Percentiles rank a stretch among this genome's conserved stretches.
Conservation (phyloP, 2,888 invertebrate genomes). For the Eucera pruinosa region DNA sequence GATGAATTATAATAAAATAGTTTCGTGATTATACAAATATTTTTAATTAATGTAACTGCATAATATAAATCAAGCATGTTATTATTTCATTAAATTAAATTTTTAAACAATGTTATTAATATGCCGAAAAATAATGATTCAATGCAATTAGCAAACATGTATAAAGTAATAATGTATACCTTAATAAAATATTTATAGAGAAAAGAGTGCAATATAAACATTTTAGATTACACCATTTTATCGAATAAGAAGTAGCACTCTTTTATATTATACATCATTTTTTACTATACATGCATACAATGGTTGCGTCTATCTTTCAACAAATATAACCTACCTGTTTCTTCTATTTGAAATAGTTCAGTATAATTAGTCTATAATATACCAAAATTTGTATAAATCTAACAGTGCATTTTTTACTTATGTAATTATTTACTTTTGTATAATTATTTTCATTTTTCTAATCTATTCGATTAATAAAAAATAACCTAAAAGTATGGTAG, state of each 20-base stretch:
- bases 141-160: no score
- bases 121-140: no score
- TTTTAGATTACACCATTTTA: not conserved
- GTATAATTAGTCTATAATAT: not conserved
- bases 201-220: not conserved
- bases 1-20: slow-evolving; percentile 1
- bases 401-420: not conserved
- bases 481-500: not conserved
- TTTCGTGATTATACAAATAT: slow-evolving; percentile 10
- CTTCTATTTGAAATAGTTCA: not conserved
- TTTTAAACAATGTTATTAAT: not conserved
- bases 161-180: no score
- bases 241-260: not conserved
- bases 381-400: not conserved
- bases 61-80: not conserved
- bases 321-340: slow-evolving; percentile 32
- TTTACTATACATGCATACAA: not conserved
- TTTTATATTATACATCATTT: slow-evolving; percentile 3
- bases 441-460: not conserved
- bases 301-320: not conserved
- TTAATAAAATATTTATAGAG: not conserved
- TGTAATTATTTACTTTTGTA: not conserved
- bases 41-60: not conserved
- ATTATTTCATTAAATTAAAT: not conserved
- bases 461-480: not conserved